Base-by-base conservation (phyloP, 1,140 invertebrate species). In the Atopsyche davidsoni region DNA sequence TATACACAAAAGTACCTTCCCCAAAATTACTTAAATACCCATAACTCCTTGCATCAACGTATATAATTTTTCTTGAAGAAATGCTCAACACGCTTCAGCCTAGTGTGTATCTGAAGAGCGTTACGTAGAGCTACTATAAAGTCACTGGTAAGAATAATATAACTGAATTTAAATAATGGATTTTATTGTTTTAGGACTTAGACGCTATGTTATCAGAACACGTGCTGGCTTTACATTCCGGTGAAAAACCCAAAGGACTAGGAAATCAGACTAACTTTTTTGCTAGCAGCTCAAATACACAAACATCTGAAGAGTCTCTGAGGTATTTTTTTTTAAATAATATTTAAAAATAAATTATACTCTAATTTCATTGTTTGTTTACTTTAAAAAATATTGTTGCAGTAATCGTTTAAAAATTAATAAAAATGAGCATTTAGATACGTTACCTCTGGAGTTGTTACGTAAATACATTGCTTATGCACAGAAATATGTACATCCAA, bases 381-480 rank as follows among this genome's bases (percentile, higher is more conserved):
- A 7, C 13, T 18, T 19, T 40, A 4, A 3, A 34, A 10, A 23
- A 22, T 36, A 44, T 51, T 39, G 32, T 28, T 28, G 24, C n/a
- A 51, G 48, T 43, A 78, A 85, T 60, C 72, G 78, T 53, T 68
- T 93, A 35, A 80, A 78, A 55, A 62, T 81, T 39, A 68, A 71
- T 38, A 65, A 68, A n/a, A 73, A 70, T 4, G 82, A 86, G 58
- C 63, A 72, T 2, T 63, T 87, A 21, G 84, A 92, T 69, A 65
- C 78, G 1, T 75, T 97, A 48, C 87, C 92, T 4, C 71, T 81
- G 24, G 72, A 80, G 35, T 66, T 92, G 23, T 72, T 96, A 1
- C 79, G 89, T 36, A 93, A 95, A 72, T 97, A 95, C 63, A 86
- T 96, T 38, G 86, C 86, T 1, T 96, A 96, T 73, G 89, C 92